These are phyloP conservation scores for Cosmia pyralina DNA, from an alignment of 2,888 invertebrate species.

Conservation along the genomic window DNA sequence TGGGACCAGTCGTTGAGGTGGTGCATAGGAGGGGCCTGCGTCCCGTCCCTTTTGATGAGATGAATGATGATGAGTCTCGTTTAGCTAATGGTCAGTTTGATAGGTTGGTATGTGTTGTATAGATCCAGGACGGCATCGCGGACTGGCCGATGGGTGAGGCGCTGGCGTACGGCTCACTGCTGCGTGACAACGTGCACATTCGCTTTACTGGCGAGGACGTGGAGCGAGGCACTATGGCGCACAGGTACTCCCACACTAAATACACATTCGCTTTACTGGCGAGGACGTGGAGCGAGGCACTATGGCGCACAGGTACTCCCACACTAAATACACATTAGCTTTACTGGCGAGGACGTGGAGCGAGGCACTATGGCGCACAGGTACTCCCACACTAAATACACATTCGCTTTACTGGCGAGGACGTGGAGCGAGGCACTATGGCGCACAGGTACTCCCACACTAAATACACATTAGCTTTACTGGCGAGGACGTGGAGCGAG, in stretches of 20 bases:
- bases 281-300: slow-evolving; percentile 96
- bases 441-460: slow-evolving; percentile 84
- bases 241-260: slow-evolving; percentile 76
- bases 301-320: slow-evolving; percentile 90
- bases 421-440: slow-evolving; percentile 96
- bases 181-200: slow-evolving; percentile 94
- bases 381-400: slow-evolving; percentile 61
- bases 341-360: slow-evolving; percentile 95
- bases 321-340: slow-evolving; percentile 86
- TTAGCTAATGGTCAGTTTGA: not conserved
- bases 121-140: slow-evolving; percentile 89
- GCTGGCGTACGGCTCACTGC: slow-evolving; percentile 93
- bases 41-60: not conserved
- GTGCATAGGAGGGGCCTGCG: not conserved
- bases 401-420: slow-evolving; percentile 94
- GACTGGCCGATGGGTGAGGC: slow-evolving; percentile 96
- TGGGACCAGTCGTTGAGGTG: not conserved
- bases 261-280: slow-evolving; percentile 92
- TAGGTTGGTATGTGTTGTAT: slow-evolving; percentile 70
- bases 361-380: slow-evolving; percentile 94
- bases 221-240: slow-evolving; percentile 94
- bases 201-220: slow-evolving; percentile 95
- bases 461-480: too few species aligned
- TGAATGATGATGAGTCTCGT: not conserved
- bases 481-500: too few species aligned